Conservation (phyloP, 1,140 invertebrate species). For the Drosophila bocqueti region DNA sequence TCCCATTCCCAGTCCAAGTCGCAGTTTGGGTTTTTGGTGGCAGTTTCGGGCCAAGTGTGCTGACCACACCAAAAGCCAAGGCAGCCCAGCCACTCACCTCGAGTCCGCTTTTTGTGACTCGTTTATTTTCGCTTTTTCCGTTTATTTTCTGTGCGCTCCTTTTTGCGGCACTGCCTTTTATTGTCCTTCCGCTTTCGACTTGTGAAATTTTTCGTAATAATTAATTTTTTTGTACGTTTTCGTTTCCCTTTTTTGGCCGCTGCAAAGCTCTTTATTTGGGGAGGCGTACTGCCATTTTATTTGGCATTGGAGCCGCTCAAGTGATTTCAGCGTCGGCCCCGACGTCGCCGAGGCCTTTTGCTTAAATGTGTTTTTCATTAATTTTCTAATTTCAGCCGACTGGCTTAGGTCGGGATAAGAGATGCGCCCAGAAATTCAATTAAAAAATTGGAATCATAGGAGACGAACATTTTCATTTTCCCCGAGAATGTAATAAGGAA, state of each 20-base stretch:
- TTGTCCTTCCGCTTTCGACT: slow-evolving; percentile 77
- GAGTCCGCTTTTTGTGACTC: slow-evolving; percentile 49
- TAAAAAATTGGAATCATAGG: slow-evolving; percentile 51
- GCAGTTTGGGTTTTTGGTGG: background rate
- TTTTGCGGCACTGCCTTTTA: slow-evolving; percentile 64
- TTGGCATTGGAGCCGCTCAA: slow-evolving; percentile 57
- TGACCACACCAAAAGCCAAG: slow-evolving; percentile 77
- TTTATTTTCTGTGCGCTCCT: slow-evolving; percentile 43
- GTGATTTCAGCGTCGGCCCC: slow-evolving; percentile 61
- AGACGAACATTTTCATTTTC: slow-evolving; percentile 24
- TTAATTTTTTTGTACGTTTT: slow-evolving; percentile 70
- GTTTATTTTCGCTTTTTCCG: slow-evolving; percentile 49
- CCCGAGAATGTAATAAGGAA: slow-evolving; percentile 17
- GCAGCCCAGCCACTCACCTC: slow-evolving; percentile 47
- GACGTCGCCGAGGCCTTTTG: slow-evolving; percentile 31
- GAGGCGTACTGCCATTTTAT: slow-evolving; percentile 21
- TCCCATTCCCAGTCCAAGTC: background rate
- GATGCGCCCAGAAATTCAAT: slow-evolving; percentile 53
- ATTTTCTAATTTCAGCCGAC: slow-evolving; percentile 74
- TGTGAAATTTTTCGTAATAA: slow-evolving; percentile 79
- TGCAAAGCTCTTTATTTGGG: slow-evolving; percentile 25
- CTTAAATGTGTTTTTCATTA: slow-evolving; percentile 69
- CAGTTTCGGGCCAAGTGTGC: slow-evolving; percentile 33
- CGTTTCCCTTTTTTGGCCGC: slow-evolving; percentile 36
- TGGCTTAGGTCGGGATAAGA: slow-evolving; percentile 60